A percentile compares a stretch with the other conserved stretches of the same genome.
phyloP scores from a whole-genome alignment of 2,888 invertebrate species.

The Leptodirus hochenwartii region DNA sequence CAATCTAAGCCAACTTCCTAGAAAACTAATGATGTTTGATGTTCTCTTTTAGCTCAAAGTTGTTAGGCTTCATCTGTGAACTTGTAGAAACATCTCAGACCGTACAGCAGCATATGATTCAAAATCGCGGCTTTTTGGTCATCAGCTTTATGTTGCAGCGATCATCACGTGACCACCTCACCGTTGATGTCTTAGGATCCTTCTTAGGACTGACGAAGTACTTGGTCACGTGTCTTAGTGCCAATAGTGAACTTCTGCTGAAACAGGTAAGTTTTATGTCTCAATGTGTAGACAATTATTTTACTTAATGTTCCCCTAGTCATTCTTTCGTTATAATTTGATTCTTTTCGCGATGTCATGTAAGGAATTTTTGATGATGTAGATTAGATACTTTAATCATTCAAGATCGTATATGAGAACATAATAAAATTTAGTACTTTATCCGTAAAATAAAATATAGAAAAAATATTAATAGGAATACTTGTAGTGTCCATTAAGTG shows the following conservation, averaged over 20 bases:
- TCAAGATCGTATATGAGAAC: too few species aligned
- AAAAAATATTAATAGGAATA: too few species aligned
- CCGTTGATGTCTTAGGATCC: slow-evolving; percentile 81
- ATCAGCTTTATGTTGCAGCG: slow-evolving; percentile 94
- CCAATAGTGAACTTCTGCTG: slow-evolving; percentile 76
- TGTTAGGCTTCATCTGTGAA: slow-evolving; percentile 94
- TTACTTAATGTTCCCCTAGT: not conserved
- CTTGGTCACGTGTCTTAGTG: slow-evolving; percentile 80
- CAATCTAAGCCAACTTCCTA: too few species aligned
- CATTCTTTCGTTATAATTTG: not conserved
- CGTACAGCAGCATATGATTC: slow-evolving; percentile 98
- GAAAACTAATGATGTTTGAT: not conserved
- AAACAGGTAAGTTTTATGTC: slow-evolving; percentile 89
- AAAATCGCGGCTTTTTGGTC: slow-evolving; percentile 94
- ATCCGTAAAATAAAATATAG: too few species aligned
- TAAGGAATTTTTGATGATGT: too few species aligned
- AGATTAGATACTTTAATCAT: too few species aligned
- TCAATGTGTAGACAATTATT: too few species aligned
- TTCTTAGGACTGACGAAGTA: slow-evolving; percentile 85
- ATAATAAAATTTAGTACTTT: too few species aligned
- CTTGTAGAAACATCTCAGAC: slow-evolving; percentile 92
- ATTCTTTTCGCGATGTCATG: slow-evolving; percentile 1
- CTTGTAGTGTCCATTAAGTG: too few species aligned
- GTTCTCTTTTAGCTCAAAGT: slow-evolving; percentile 56
- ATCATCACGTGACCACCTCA: slow-evolving; percentile 82